Evolutionary conservation across 1,140 invertebrate species (phyloP).

Genomic region (Anthonomus grandis): DNA sequence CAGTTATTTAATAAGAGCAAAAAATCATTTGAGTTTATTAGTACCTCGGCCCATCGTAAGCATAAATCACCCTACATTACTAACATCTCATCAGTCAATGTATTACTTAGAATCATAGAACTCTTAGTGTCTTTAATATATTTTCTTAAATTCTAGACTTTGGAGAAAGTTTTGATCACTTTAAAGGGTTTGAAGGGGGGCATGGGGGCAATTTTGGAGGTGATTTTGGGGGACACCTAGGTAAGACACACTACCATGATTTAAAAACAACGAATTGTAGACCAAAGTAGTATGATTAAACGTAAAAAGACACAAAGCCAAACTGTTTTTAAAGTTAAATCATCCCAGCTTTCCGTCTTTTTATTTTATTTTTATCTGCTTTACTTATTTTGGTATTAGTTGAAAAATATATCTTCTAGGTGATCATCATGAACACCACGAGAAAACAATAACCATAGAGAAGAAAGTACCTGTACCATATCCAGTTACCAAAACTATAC

Average conservation of each 20-base stretch:
- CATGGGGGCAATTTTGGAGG: conserved; percentile 10
- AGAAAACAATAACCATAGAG: conserved; percentile 71
- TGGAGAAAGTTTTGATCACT: conserved; percentile 46
- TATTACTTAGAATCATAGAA: too few species aligned
- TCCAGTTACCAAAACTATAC: conserved; percentile 47
- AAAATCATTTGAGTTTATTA: too few species aligned
- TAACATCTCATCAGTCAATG: too few species aligned
- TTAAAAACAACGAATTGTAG: background rate
- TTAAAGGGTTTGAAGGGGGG: conserved; percentile 54
- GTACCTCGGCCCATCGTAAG: too few species aligned
- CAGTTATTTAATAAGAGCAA: too few species aligned
- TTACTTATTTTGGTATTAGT: too few species aligned
- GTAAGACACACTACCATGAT: background rate
- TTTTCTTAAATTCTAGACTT: conserved; percentile 12
- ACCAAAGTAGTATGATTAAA: background rate
- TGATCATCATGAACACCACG: conserved; percentile 56
- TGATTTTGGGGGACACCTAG: conserved; percentile 1
- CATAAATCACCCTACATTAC: too few species aligned
- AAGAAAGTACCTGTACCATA: conserved; percentile 59
- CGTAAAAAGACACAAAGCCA: background rate
- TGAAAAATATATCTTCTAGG: conserved; percentile 5
- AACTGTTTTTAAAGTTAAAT: too few species aligned
- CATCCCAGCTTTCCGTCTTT: background rate
- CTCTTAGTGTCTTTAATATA: too few species aligned
- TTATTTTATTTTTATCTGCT: too few species aligned